phyloP scores from a whole-genome alignment of 2,888 invertebrate species.

The Eilema caniola region DNA sequence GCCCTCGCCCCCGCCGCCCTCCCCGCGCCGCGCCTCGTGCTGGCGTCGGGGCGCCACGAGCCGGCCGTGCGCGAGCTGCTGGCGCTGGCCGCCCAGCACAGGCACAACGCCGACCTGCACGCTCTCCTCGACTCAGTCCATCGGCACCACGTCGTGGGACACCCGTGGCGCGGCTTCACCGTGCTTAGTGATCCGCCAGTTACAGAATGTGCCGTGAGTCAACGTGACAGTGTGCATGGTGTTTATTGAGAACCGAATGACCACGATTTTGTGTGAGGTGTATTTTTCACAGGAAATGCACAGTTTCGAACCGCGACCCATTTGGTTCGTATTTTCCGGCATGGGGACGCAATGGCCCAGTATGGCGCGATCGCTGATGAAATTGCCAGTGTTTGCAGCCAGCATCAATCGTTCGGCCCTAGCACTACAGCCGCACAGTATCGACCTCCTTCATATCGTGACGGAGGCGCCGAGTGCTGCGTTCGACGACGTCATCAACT shows the following conservation, averaged over 20 bases:
- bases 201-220: constrained; percentile 58
- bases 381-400: constrained; percentile 92
- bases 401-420: constrained; percentile 92
- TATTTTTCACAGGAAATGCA: constrained; percentile 65
- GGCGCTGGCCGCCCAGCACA: constrained; percentile 87
- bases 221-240: not conserved
- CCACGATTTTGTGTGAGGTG: not conserved
- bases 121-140: constrained; percentile 92
- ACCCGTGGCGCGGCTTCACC: constrained; percentile 93
- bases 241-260: not conserved
- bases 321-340: constrained; percentile 98
- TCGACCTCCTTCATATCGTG: constrained; percentile 93
- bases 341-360: constrained; percentile 99
- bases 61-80: constrained; percentile 91
- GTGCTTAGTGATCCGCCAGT: constrained; percentile 81
- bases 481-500: constrained; percentile 95
- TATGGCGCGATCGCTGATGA: constrained; percentile 96
- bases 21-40: constrained; percentile 84
- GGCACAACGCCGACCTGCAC: constrained; percentile 91
- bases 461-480: constrained; percentile 91
- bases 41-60: constrained; percentile 95
- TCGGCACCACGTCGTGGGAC: constrained; percentile 90
- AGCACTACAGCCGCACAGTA: constrained; percentile 91
- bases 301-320: constrained; percentile 88
- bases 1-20: constrained; percentile 78